phyloP scores from a whole-genome alignment of 2,113 vertebrate genomes.

The Ammospiza nelsoni region DNA sequence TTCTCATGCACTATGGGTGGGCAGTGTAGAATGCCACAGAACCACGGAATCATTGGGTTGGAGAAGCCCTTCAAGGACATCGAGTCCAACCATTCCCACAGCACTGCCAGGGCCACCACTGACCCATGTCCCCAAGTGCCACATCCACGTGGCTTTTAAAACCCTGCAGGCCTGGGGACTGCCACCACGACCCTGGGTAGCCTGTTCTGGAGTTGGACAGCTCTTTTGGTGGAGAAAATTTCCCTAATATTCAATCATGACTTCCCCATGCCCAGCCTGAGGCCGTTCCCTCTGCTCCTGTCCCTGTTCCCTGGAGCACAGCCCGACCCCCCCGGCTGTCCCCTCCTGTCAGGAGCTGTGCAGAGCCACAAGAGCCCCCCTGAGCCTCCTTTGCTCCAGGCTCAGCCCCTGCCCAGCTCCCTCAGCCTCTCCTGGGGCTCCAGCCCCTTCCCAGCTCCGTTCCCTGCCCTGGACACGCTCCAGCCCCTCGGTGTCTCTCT shows the following conservation, averaged over 20 bases:
- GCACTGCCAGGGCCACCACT: no score
- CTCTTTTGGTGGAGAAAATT: neutral
- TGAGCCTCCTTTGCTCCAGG: neutral
- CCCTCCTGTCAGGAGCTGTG: neutral
- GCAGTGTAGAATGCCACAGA: no score
- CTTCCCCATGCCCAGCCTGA: fast-evolving
- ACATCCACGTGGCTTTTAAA: neutral
- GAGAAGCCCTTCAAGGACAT: neutral
- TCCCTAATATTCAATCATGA: no score
- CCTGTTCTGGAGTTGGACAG: neutral
- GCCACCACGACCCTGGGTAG: fast-evolving
- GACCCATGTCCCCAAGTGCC: neutral
- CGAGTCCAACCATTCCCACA: fast-evolving
- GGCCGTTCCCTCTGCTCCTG: fast-evolving
- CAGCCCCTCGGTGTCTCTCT: neutral
- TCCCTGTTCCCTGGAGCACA: neutral
- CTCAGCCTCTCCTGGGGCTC: neutral
- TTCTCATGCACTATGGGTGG: neutral
- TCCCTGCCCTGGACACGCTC: neutral
- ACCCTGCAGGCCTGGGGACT: fast-evolving
- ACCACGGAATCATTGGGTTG: neutral
- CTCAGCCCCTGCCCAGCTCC: neutral
- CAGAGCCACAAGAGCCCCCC: neutral
- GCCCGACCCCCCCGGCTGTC: neutral
- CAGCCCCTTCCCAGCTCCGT: neutral